Percentiles rank a stretch among this genome's conserved stretches.
phyloP scores from a whole-genome alignment of 2,797 vertebrate genomes.

The Synanceia verrucosa region DNA sequence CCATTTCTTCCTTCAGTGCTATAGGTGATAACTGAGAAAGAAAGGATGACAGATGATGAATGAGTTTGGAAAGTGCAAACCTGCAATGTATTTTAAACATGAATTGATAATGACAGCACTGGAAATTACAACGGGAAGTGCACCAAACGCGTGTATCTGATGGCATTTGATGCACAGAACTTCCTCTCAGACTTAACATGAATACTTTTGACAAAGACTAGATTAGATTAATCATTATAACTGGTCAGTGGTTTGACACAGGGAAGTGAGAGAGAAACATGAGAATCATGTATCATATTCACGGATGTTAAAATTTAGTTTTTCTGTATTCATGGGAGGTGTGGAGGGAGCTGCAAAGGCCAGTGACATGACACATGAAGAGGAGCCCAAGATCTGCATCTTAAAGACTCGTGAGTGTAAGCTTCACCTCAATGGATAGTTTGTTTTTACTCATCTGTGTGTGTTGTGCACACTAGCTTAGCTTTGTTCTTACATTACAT shows the following conservation, averaged over 20 bases:
- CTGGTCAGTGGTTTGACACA: slow-evolving; percentile 16
- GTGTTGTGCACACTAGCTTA: background rate
- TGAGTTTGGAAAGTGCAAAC: background rate
- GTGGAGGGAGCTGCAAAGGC: slow-evolving; percentile 35
- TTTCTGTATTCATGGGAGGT: background rate
- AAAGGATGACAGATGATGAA: background rate
- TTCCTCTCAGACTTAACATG: background rate
- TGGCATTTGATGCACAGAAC: background rate
- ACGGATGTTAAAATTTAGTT: background rate
- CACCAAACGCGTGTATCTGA: background rate
- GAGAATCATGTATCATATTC: background rate
- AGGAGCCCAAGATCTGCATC: slow-evolving; percentile 37
- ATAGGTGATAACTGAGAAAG: background rate
- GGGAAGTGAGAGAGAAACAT: background rate
- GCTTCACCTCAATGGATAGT: background rate
- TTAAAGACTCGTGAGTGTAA: slow-evolving; percentile 55
- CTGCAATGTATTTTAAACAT: background rate
- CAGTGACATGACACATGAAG: slow-evolving; percentile 28
- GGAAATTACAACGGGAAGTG: background rate
- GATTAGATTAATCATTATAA: background rate
- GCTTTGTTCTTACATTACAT: background rate
- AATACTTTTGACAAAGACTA: too few relatives aligned
- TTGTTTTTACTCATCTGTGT: background rate
- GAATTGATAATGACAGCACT: background rate
- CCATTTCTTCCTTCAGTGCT: background rate